Conservation (phyloP, 2,888 invertebrate genomes). For the Plagodis pulveraria region DNA sequence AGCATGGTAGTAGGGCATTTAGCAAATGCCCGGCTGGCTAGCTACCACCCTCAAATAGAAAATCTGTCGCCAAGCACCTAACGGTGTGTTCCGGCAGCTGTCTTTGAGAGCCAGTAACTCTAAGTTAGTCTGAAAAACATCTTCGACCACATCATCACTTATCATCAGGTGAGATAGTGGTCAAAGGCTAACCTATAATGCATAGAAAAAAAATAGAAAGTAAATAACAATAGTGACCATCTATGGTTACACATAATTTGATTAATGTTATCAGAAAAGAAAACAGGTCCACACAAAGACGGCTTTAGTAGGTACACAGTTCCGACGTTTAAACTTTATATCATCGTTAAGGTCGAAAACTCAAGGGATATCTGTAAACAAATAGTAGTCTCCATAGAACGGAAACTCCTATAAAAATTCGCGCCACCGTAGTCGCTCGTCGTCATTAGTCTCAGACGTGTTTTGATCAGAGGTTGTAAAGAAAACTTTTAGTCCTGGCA, state of each 20-base stretch:
- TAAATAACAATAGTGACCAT: slow-evolving; percentile 32
- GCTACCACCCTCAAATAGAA: no score
- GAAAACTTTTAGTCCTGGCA: slow-evolving; percentile 51
- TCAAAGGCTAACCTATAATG: no score
- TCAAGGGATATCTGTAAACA: slow-evolving; percentile 69
- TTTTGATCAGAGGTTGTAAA: slow-evolving; percentile 72
- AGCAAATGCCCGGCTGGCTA: no score
- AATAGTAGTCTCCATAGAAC: slow-evolving; percentile 70
- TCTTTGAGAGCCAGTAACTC: no score
- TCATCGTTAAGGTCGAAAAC: slow-evolving; percentile 64
- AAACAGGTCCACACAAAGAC: slow-evolving; percentile 52
- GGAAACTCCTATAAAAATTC: slow-evolving; percentile 77
- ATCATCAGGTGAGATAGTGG: no score
- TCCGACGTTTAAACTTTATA: slow-evolving; percentile 67
- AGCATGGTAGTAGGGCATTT: no score
- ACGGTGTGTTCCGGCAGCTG: no score
- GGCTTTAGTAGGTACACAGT: slow-evolving; percentile 49
- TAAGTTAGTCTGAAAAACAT: no score
- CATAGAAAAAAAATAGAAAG: no score
- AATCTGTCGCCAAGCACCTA: no score
- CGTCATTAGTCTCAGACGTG: slow-evolving; percentile 81
- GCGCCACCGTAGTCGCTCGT: slow-evolving; percentile 45
- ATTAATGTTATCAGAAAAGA: slow-evolving; percentile 45
- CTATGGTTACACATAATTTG: slow-evolving; percentile 34
- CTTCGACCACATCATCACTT: no score